These are phyloP conservation scores for Triplophysa siluroides DNA, from an alignment of 2,113 vertebrate genomes.

Conservation along the genomic window DNA sequence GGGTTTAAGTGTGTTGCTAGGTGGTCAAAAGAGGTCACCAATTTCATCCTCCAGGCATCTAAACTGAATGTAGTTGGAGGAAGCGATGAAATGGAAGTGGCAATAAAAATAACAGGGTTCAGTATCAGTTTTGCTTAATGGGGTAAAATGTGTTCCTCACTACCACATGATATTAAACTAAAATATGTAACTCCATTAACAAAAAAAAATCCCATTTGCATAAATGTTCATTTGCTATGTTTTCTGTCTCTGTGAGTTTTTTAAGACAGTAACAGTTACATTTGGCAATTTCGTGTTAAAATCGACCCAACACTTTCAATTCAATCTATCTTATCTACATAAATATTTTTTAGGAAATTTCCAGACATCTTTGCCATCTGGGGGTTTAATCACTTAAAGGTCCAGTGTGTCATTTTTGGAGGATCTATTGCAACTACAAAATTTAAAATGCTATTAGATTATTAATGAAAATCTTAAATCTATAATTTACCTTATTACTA, in stretches of 20 bases:
- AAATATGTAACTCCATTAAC: too few relatives aligned
- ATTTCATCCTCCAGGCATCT: background rate
- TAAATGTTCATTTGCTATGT: too few relatives aligned
- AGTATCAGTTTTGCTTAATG: background rate
- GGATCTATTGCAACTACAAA: too few relatives aligned
- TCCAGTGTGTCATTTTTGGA: too few relatives aligned
- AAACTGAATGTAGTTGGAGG: constrained; percentile 5
- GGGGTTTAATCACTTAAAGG: background rate
- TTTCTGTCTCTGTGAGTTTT: too few relatives aligned
- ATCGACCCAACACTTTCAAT: constrained; percentile 6
- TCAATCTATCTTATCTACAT: background rate
- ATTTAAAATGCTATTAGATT: too few relatives aligned
- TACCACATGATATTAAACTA: too few relatives aligned
- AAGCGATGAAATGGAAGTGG: constrained; percentile 60
- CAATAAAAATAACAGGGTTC: background rate
- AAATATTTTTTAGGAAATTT: background rate
- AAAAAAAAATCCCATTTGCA: too few relatives aligned
- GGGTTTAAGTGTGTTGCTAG: too few relatives aligned
- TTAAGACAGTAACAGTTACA: too few relatives aligned
- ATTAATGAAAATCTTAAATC: too few relatives aligned
- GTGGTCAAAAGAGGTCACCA: constrained; percentile 35
- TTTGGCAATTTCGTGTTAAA: background rate
- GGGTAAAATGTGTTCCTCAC: background rate
- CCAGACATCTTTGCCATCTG: constrained; percentile 30
- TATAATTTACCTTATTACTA: too few relatives aligned